Conservation (phyloP, 2,888 invertebrate species). For the Argynnis bischoffii region DNA sequence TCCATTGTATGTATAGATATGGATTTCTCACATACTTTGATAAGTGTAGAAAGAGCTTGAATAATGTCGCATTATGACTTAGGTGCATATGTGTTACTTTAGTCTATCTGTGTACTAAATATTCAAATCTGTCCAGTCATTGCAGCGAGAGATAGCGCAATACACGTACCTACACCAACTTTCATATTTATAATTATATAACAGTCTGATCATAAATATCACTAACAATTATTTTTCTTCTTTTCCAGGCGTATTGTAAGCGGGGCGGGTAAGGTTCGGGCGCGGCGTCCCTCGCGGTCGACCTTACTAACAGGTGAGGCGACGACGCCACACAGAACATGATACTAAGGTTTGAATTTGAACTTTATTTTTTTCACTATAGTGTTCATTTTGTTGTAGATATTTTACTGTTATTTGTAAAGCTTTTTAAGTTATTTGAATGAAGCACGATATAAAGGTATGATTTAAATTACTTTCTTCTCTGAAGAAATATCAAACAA, state of each 20-base stretch:
- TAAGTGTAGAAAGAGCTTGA: too few relatives aligned
- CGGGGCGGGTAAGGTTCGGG: constrained; percentile 67
- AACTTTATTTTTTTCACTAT: constrained; percentile 58
- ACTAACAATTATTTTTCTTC: constrained; percentile 38
- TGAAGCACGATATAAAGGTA: neutral
- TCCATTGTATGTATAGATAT: too few relatives aligned
- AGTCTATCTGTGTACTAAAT: too few relatives aligned
- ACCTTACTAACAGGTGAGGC: constrained; percentile 81
- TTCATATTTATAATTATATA: too few relatives aligned
- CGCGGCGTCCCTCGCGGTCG: constrained; percentile 75
- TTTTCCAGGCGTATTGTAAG: constrained; percentile 64
- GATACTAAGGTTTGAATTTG: constrained; percentile 80
- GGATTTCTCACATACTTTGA: too few relatives aligned
- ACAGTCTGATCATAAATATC: too few relatives aligned
- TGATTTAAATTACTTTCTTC: neutral
- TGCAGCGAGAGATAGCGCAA: too few relatives aligned
- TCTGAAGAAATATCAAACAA: too few relatives aligned
- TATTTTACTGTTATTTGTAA: neutral
- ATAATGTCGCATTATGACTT: too few relatives aligned
- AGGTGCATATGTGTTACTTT: too few relatives aligned
- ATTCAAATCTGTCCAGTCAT: too few relatives aligned
- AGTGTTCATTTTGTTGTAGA: constrained; percentile 28
- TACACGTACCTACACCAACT: too few relatives aligned
- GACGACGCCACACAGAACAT: constrained; percentile 79
- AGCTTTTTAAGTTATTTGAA: neutral